Percentiles rank a stretch among this genome's conserved stretches.
Evolutionary conservation across 2,888 invertebrate species (phyloP).

Genomic region (Exocentrus adspersus): DNA sequence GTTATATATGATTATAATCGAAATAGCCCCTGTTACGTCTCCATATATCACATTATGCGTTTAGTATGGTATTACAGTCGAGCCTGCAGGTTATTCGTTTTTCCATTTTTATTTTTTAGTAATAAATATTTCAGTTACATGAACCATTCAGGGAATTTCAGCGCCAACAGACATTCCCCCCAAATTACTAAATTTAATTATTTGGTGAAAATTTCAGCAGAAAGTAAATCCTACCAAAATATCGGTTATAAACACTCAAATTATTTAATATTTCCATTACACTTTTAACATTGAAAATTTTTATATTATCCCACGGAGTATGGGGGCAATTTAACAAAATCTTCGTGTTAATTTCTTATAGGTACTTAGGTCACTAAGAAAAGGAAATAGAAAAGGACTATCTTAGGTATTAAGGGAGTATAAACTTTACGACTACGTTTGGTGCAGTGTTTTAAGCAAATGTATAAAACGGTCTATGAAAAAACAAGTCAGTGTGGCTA

Average conservation of each 20-base stretch:
- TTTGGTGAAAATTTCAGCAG: too few species aligned
- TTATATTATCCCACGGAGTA: too few species aligned
- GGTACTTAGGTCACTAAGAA: too few species aligned
- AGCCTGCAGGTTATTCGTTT: background rate
- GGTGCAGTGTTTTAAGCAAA: slow-evolving; percentile 11
- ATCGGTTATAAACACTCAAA: too few species aligned
- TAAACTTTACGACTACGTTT: slow-evolving; percentile 12
- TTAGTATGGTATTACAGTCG: background rate
- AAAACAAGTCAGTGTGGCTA: slow-evolving; percentile 41
- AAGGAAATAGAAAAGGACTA: too few species aligned
- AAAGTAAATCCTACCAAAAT: too few species aligned
- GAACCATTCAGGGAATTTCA: background rate
- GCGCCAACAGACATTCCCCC: too few species aligned
- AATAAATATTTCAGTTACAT: background rate
- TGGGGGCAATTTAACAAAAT: too few species aligned
- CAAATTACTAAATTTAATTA: too few species aligned
- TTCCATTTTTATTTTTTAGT: background rate
- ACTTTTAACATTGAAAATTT: too few species aligned
- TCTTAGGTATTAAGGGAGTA: slow-evolving; percentile 5
- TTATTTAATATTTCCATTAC: too few species aligned
- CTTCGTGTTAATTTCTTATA: too few species aligned
- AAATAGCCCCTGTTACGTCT: slow-evolving; percentile 1
- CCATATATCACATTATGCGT: slow-evolving; percentile 3
- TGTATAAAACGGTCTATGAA: slow-evolving; percentile 19
- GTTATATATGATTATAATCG: slow-evolving; percentile 14